Base-by-base conservation (phyloP, 2,888 invertebrate genomes). In the Malachius bipustulatus region DNA sequence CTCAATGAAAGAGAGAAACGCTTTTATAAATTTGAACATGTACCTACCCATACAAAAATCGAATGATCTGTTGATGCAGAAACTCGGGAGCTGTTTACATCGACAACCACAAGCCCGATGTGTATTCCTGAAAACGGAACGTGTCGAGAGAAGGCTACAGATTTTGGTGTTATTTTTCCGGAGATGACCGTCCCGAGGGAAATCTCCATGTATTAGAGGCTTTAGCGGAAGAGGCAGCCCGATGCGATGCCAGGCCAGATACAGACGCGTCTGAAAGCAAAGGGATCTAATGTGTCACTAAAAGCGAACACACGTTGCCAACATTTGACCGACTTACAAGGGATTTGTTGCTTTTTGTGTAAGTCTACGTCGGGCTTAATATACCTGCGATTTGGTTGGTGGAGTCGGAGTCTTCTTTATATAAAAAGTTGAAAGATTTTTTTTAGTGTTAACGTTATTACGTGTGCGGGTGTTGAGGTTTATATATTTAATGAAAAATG, bases 171-270 rank as follows among this genome's bases (percentile, higher is more conserved):
- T 51, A 48, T 48, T 54, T 50, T 51, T 50, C 45, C 43, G 47
- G 49, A 44, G 44, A 47, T 47, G 45, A 42, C 47, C 45, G 41
- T 51, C 55, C 47, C 53, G 30, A 35, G 54, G 54, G 55, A 55
- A 55, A 55, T 55, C 51, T 54, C 47, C 46, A 41, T 48, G 55
- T 48, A 54, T 55, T 55, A 55, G 52, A 50, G 32, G 47, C 45
- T 43, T 45, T 47, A 45, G 43, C 40, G 39, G 41, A 45, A 47
- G 47, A 42, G 44, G 46, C 45, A 48, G 42, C 42, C 47, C 45
- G 50, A 47, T 44, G 48, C 38, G 42, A 44, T 19, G 24, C 24
- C 24, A 19, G n/a, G 24, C 24, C 24, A 19, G 24, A 19, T 19
- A 47, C 52, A 48, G 50, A 51, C 50, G 51, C 43, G 49, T 42